These are phyloP conservation scores for Stratiomys singularior DNA, from an alignment of 2,888 invertebrate genomes.

Conservation along the genomic window DNA sequence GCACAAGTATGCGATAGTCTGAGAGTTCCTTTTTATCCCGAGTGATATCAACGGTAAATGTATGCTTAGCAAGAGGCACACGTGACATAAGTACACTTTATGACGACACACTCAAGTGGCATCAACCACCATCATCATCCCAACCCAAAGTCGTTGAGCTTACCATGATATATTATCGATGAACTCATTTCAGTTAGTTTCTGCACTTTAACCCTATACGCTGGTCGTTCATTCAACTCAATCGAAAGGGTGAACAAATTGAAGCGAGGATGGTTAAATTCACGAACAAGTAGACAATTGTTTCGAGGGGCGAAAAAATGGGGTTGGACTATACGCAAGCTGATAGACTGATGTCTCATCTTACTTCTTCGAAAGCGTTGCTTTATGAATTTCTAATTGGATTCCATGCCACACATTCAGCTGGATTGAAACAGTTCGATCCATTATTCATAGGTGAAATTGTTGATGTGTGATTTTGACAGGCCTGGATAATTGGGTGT, in stretches of 20 bases:
- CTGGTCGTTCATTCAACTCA: conserved; percentile 45
- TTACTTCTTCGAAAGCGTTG: neutral
- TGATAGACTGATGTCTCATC: neutral
- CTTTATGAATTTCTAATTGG: conserved; percentile 24
- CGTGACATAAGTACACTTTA: conserved; percentile 42
- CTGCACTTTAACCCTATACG: neutral
- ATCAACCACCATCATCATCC: conserved; percentile 15
- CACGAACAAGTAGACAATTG: neutral
- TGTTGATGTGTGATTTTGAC: conserved; percentile 10
- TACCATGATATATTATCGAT: conserved; percentile 20
- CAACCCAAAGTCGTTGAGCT: neutral
- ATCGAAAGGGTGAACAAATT: neutral
- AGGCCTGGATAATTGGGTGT: conserved; percentile 2
- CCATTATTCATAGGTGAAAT: conserved; percentile 7
- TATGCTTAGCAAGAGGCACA: conserved; percentile 45
- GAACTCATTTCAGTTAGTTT: conserved; percentile 38
- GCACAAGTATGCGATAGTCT: conserved; percentile 5
- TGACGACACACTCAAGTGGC: conserved; percentile 42
- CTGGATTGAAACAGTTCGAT: neutral
- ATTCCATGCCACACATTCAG: neutral
- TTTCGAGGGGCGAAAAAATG: neutral
- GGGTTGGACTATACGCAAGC: neutral
- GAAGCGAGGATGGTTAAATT: neutral
- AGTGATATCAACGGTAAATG: conserved; percentile 14
- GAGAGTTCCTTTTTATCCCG: neutral